A percentile compares a stretch with the other conserved stretches of the same genome.
Conservation (phyloP, 2,888 invertebrate species). For the Parasteatoda lunata region DNA sequence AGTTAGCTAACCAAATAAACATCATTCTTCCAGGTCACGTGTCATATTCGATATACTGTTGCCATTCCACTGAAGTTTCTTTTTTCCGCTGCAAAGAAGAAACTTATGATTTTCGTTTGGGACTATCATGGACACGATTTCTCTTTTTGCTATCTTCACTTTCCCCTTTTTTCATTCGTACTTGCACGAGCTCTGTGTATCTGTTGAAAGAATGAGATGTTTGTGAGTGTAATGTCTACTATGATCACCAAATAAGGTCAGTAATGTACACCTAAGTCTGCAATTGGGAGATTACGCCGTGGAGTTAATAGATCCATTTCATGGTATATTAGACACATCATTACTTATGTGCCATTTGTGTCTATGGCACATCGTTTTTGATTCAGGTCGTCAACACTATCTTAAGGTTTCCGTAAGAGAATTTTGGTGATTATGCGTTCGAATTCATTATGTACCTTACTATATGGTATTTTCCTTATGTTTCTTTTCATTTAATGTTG, state of each 20-base stretch:
- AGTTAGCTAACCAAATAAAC: conserved; percentile 10
- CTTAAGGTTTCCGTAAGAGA: too few relatives aligned
- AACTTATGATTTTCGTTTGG: conserved; percentile 42
- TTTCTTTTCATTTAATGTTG: too few relatives aligned
- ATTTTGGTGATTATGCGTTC: too few relatives aligned
- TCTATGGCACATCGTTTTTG: conserved; percentile 14
- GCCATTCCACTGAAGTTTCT: conserved; percentile 11
- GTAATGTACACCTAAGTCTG: conserved; percentile 1
- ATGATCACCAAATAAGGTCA: conserved; percentile 12
- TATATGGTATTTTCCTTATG: too few relatives aligned
- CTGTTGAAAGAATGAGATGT: conserved; percentile 1
- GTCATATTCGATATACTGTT: conserved; percentile 1
- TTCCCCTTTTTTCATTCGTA: conserved; percentile 2
- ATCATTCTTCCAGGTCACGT: conserved; percentile 15
- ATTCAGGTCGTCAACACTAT: conserved; percentile 4
- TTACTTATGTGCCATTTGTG: conserved; percentile 26
- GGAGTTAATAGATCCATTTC: conserved; percentile 38
- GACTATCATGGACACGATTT: conserved; percentile 19
- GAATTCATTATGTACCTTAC: too few relatives aligned
- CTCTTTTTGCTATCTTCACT: neutral
- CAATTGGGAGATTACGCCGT: conserved; percentile 21
- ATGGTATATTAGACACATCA: conserved; percentile 38
- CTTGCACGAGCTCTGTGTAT: neutral
- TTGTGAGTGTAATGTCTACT: too few relatives aligned
- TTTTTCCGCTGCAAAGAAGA: conserved; percentile 10